These are phyloP conservation scores for Trissolcus japonicus DNA, from an alignment of 2,888 invertebrate species.

Conservation along the genomic window DNA sequence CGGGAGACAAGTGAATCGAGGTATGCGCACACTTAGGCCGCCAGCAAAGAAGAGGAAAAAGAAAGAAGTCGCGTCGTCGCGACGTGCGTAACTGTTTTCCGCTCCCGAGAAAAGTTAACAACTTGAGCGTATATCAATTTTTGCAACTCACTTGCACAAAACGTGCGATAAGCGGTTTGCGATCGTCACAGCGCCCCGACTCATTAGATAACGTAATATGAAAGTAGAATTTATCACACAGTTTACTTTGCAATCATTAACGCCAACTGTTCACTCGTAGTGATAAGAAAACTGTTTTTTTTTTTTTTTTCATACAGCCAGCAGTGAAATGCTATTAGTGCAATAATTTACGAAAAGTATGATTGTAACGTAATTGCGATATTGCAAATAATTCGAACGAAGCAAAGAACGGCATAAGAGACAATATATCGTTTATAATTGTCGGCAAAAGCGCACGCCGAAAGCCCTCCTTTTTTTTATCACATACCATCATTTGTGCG, in stretches of 20 bases:
- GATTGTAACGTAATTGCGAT: conserved; percentile 49
- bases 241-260: conserved; percentile 58
- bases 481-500: neutral
- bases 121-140: conserved; percentile 60
- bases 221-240: conserved; percentile 57
- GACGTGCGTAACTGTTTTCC: conserved; percentile 69
- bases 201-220: conserved; percentile 58
- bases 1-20: conserved; percentile 44
- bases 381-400: conserved; percentile 39
- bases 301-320: conserved; percentile 30
- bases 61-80: conserved; percentile 58
- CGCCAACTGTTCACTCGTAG: conserved; percentile 51
- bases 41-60: conserved; percentile 46
- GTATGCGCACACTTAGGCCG: conserved; percentile 27
- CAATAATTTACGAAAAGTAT: conserved; percentile 52
- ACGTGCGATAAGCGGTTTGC: conserved; percentile 56
- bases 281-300: conserved; percentile 56
- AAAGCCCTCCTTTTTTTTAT: neutral
- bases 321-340: conserved; percentile 55
- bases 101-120: conserved; percentile 71
- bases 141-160: conserved; percentile 56
- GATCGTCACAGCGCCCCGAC: conserved; percentile 55
- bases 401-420: conserved; percentile 15
- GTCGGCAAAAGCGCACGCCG: conserved; percentile 1
- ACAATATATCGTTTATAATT: conserved; percentile 23